These are phyloP conservation scores for Cosmia pyralina DNA, from an alignment of 2,888 invertebrate species.

Conservation along the genomic window DNA sequence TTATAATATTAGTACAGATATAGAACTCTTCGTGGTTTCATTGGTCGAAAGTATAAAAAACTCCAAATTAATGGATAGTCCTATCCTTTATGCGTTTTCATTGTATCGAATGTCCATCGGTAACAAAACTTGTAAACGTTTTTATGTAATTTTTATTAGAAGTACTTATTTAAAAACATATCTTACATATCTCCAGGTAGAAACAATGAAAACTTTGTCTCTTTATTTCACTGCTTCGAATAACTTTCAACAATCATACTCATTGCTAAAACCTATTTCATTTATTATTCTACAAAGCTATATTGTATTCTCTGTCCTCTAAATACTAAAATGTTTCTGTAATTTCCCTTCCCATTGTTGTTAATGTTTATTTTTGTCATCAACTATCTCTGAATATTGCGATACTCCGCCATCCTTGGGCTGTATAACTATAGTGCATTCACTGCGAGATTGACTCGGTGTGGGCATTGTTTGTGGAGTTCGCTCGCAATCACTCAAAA, in stretches of 20 bases:
- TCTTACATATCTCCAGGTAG: neutral
- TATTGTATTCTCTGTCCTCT: constrained; percentile 30
- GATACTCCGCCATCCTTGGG: constrained; percentile 44
- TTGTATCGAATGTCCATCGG: neutral
- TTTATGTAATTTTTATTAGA: neutral
- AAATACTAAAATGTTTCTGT: constrained; percentile 42
- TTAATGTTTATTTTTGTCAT: constrained; percentile 46
- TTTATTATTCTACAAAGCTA: neutral
- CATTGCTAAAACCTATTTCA: constrained; percentile 11
- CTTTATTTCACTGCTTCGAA: constrained; percentile 3
- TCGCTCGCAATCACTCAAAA: constrained; percentile 88
- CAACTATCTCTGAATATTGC: constrained; percentile 54
- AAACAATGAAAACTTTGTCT: neutral
- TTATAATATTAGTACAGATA: too few species aligned
- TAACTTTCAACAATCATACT: constrained; percentile 17
- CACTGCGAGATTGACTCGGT: constrained; percentile 83
- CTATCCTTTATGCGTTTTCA: neutral
- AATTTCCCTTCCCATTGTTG: constrained; percentile 38
- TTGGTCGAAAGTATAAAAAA: neutral
- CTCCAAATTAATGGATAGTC: too few species aligned
- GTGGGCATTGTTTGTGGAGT: constrained; percentile 85
- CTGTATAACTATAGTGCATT: constrained; percentile 69
- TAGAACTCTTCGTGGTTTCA: neutral
- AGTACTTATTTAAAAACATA: constrained; percentile 1
- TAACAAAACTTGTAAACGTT: neutral